phyloP scores from a whole-genome alignment of 1,140 invertebrate species.

The Sipha flava region DNA sequence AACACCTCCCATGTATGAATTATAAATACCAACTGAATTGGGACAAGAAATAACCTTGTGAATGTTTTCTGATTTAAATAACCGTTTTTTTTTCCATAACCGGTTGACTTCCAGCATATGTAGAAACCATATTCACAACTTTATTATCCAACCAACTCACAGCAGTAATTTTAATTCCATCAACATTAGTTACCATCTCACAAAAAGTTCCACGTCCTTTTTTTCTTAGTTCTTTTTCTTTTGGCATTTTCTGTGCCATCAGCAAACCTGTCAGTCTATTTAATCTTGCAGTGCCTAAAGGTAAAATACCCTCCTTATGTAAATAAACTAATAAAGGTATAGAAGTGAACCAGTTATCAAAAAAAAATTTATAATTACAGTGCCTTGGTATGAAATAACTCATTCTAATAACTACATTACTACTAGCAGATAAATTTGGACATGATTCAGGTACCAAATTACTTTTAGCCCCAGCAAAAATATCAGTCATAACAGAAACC shows the following conservation, averaged over 20 bases:
- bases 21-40: neutral
- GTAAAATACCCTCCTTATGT: conserved; percentile 38
- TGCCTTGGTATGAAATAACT: conserved; percentile 24
- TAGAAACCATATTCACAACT: neutral
- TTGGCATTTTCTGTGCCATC: neutral
- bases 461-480: conserved; percentile 39
- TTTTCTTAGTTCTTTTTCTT: neutral
- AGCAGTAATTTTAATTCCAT: neutral
- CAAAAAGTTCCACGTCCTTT: neutral
- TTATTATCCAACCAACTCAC: neutral
- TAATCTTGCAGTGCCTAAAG: conserved; percentile 37
- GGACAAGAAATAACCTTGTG: neutral
- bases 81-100: neutral
- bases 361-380: conserved; percentile 39
- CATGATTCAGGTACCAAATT: conserved; percentile 33
- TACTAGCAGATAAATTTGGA: conserved; percentile 38
- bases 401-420: conserved; percentile 37
- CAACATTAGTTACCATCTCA: neutral
- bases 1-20: neutral
- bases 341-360: conserved; percentile 43
- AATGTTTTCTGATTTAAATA: neutral
- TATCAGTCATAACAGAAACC: conserved; percentile 40
- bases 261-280: conserved; percentile 36
- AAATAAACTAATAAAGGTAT: conserved; percentile 37
- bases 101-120: neutral